A percentile compares a stretch with the other conserved stretches of the same genome.
Conservation (phyloP, 2,797 vertebrate genomes). For the Notoglanidium macrostoma region DNA sequence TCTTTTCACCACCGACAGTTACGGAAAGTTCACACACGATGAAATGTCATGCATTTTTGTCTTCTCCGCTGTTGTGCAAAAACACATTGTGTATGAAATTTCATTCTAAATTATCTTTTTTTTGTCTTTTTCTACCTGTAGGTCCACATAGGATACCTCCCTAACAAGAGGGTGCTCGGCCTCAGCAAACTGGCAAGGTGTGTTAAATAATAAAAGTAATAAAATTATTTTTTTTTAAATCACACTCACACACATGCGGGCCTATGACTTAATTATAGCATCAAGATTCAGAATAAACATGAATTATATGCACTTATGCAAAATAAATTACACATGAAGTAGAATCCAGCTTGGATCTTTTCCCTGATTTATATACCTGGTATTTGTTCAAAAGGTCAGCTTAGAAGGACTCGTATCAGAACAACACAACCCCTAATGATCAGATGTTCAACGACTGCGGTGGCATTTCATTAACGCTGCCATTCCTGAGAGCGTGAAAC, state of each 20-base stretch:
- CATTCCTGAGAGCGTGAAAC: neutral
- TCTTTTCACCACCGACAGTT: neutral
- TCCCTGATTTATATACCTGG: too few relatives aligned
- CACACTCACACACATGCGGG: neutral
- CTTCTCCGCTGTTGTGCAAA: too few relatives aligned
- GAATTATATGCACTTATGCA: neutral
- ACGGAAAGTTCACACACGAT: neutral
- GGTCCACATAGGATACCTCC: conserved; percentile 99
- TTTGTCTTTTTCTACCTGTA: conserved; percentile 60
- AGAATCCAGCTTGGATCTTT: neutral
- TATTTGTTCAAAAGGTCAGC: too few relatives aligned
- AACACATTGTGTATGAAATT: neutral
- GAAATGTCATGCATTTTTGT: neutral
- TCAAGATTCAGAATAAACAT: too few relatives aligned
- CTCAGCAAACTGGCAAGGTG: conserved; percentile 98
- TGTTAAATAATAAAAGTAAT: conserved; percentile 51
- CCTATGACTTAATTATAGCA: neutral
- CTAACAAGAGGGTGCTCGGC: conserved; percentile 96
- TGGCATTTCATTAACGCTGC: neutral
- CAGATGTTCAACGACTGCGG: neutral
- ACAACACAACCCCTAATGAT: too few relatives aligned
- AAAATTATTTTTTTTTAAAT: too few relatives aligned
- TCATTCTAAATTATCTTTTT: neutral
- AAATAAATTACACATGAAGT: neutral
- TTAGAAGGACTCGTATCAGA: too few relatives aligned